These are phyloP conservation scores for Pyrgilauda ruficollis DNA, from an alignment of 2,113 vertebrate genomes.

Conservation along the genomic window DNA sequence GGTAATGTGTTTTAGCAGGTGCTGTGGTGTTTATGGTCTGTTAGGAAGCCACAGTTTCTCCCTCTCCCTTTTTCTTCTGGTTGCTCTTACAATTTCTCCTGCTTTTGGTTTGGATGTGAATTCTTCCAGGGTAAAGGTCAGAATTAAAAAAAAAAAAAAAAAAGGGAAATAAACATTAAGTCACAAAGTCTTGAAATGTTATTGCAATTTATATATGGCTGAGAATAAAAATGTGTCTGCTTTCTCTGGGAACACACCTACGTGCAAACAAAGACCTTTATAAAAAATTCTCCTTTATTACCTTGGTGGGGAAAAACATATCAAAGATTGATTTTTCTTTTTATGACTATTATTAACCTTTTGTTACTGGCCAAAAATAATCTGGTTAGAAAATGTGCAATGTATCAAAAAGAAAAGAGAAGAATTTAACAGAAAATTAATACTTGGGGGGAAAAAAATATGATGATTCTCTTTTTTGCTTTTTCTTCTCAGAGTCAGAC, in stretches of 20 bases:
- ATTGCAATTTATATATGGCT: constrained; percentile 21
- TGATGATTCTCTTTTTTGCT: background rate
- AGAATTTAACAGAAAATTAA: constrained; percentile 32
- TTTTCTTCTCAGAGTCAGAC: background rate
- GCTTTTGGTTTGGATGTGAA: background rate
- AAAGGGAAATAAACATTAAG: constrained; percentile 7
- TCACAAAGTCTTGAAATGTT: constrained; percentile 28
- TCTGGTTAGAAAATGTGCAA: constrained; percentile 55
- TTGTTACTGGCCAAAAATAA: constrained; percentile 65
- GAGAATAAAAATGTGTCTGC: constrained; percentile 22
- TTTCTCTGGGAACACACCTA: constrained; percentile 38
- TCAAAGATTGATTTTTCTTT: constrained; percentile 63
- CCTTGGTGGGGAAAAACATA: background rate
- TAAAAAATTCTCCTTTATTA: constrained; percentile 53
- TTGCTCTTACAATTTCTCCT: background rate
- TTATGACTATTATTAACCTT: constrained; percentile 68
- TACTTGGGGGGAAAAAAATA: background rate
- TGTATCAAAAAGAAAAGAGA: constrained; percentile 35
- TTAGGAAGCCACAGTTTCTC: background rate
- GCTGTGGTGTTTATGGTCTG: background rate
- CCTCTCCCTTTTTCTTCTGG: background rate
- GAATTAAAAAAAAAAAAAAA: background rate
- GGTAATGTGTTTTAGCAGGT: background rate
- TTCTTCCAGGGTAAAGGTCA: constrained; percentile 4
- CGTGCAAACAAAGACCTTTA: constrained; percentile 48